Evolutionary conservation across 1,140 invertebrate species (phyloP).

Genomic region (Atta texana): DNA sequence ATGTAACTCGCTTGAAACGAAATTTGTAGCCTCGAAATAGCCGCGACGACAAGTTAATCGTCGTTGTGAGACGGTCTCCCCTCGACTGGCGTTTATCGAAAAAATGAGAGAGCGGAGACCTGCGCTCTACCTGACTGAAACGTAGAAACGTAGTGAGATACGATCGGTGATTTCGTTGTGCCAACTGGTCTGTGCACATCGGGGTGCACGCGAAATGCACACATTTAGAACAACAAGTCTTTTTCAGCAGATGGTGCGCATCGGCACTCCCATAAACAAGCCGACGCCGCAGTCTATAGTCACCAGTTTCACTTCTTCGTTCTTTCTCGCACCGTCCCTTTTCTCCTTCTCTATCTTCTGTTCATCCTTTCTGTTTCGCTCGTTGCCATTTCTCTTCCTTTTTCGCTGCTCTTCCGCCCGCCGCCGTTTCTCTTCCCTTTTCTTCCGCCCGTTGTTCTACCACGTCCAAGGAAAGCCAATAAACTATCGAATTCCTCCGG

Average conservation of each 20-base stretch:
- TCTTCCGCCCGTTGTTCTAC: conserved; percentile 80
- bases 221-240: conserved; percentile 83
- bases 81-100: not conserved
- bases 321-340: conserved; percentile 40
- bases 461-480: conserved; percentile 85
- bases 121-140: conserved; percentile 4
- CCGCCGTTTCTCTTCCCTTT: conserved; percentile 59
- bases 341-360: conserved; percentile 19
- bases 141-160: conserved; percentile 23
- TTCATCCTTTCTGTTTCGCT: conserved; percentile 62
- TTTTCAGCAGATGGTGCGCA: conserved; percentile 83
- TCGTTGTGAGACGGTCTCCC: not conserved
- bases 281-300: conserved; percentile 79
- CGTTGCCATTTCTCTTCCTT: conserved; percentile 58
- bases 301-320: conserved; percentile 61
- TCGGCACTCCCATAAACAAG: conserved; percentile 83
- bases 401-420: conserved; percentile 65
- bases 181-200: conserved; percentile 72
- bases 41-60: conserved; percentile 44
- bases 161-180: conserved; percentile 66
- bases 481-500: conserved; percentile 85
- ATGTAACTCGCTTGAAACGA: conserved; percentile 9
- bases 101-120: conserved; percentile 36
- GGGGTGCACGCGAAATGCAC: conserved; percentile 69
- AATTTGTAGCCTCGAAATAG: conserved; percentile 39